Base-by-base conservation (phyloP, 2,888 invertebrate species). In the Diogma glabrata region DNA sequence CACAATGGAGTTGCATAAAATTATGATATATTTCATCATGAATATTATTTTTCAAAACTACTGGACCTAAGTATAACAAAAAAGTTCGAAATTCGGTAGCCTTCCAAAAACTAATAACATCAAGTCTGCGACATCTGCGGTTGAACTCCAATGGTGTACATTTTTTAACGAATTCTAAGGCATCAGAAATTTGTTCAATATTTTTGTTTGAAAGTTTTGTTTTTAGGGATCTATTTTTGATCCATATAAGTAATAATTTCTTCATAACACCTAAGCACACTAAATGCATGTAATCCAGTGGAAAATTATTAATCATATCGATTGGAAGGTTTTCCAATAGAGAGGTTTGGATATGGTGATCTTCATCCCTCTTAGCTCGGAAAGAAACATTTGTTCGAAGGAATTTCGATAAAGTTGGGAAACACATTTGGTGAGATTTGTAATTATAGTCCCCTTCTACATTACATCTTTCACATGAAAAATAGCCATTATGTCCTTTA, bases 1-100 rank as follows among this genome's bases (percentile, higher is more conserved):
- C 56, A 23, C 59, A 60, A 51, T 52, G 57, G 2, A 60, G 28
- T 8, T 7, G 17, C 20, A 59, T 26, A 52, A 60, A 61, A 47
- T 60, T 58, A 19, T 17, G 8, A 40, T 49, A 56, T 14, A 51
- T 52, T 8, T 55, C 55, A 14, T 10, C 1, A 7, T 26, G n/a
- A 16, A 57, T 36, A 24, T 53, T 46, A 16, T 56, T 30, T 47
- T 53, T 51, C n/a, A 59, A 47, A 19, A 57, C 55, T 1, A 58
- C 46, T 12, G 57, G 51, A 28, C 58, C 55, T 3, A 53, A 16
- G 19, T 33, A 33, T 33, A 36, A 36, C 19, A 8, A 4, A 36
- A 36, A 36, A 8, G 4, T 33, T 17, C 57, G 51, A 46, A 30
- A 58, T 54, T 60, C 59, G 6, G 54, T 52, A 6, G 52, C 59